phyloP scores from a whole-genome alignment of 2,888 invertebrate species.

The Ichneumoninae sp. region DNA sequence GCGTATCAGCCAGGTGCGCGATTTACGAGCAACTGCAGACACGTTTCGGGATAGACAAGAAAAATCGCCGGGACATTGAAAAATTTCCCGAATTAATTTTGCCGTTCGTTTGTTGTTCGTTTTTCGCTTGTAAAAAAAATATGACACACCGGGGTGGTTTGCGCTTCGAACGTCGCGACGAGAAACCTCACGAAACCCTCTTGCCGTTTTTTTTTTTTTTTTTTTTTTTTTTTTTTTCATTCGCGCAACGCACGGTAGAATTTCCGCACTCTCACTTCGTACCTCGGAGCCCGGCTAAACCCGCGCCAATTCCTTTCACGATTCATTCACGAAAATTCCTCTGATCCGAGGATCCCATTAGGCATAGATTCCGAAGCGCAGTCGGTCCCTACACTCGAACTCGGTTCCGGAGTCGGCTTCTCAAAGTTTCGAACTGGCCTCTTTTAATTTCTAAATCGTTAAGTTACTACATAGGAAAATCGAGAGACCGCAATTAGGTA shows the following conservation, averaged over 20 bases:
- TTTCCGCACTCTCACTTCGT: conserved; percentile 11
- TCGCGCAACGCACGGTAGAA: conserved; percentile 42
- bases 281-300: neutral
- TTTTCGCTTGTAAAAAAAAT: conserved; percentile 48
- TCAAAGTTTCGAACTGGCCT: conserved; percentile 38
- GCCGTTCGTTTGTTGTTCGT: conserved; percentile 37
- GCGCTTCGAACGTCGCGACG: conserved; percentile 44
- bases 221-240: conserved; percentile 29
- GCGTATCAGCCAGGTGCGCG: conserved; percentile 55
- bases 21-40: conserved; percentile 35
- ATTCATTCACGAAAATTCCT: conserved; percentile 2
- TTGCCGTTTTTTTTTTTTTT: conserved; percentile 27
- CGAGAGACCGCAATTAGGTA: conserved; percentile 32
- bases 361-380: neutral
- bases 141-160: conserved; percentile 46
- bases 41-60: conserved; percentile 65
- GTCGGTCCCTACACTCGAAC: neutral
- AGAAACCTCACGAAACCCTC: conserved; percentile 45
- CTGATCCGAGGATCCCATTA: neutral
- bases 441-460: conserved; percentile 35
- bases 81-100: conserved; percentile 22
- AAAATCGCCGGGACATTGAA: conserved; percentile 50
- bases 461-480: conserved; percentile 65
- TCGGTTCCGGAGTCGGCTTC: neutral
- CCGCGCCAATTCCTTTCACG: neutral